These are phyloP conservation scores for Gymnopithys bicolor DNA, from an alignment of 2,797 vertebrate species.

Conservation along the genomic window DNA sequence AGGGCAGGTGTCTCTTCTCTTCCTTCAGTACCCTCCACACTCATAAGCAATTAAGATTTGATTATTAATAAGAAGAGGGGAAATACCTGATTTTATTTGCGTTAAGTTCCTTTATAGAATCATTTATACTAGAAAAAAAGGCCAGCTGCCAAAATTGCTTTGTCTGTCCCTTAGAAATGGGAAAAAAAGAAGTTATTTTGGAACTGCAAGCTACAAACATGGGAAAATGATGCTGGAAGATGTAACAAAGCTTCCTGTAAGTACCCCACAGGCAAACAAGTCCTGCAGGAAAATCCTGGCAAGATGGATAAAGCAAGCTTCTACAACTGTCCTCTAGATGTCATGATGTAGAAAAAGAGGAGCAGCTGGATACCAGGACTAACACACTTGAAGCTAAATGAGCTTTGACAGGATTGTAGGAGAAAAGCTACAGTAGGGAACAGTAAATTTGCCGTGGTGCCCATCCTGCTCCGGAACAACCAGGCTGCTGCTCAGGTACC, in stretches of 20 bases:
- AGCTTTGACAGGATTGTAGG: background rate
- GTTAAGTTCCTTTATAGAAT: background rate
- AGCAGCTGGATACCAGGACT: background rate
- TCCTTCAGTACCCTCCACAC: background rate
- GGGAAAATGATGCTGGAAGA: background rate
- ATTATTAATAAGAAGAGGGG: background rate
- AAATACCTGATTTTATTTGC: background rate
- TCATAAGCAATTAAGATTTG: background rate
- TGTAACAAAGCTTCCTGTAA: background rate
- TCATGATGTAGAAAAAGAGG: background rate
- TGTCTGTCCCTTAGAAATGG: background rate
- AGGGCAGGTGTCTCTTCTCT: background rate
- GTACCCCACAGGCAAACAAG: background rate
- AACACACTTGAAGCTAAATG: background rate
- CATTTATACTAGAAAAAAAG: background rate
- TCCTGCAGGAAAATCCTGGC: background rate
- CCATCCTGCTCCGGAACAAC: background rate
- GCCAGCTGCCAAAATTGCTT: background rate
- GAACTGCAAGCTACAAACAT: background rate
- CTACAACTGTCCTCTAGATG: background rate
- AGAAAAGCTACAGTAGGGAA: background rate
- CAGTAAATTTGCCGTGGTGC: rapidly evolving
- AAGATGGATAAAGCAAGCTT: background rate
- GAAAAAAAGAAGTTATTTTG: background rate
- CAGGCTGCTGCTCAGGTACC: background rate